Base-by-base conservation (phyloP, 2,888 invertebrate genomes). In the Caenorhabditis becei region DNA sequence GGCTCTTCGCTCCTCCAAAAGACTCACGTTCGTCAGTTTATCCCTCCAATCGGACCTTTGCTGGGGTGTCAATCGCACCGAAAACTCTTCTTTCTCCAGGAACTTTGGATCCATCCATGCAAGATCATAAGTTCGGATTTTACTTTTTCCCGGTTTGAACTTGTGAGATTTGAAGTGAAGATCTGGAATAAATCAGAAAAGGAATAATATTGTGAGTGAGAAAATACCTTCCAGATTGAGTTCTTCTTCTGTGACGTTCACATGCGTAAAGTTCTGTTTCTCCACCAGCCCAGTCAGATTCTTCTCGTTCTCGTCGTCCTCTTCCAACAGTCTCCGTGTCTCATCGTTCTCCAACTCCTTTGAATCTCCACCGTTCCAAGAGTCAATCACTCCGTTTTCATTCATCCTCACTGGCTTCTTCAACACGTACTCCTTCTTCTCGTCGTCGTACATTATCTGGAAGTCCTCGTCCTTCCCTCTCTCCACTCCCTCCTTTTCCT, bases 21-120 rank as follows among this genome's bases (percentile, higher is more conserved):
- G 58, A 20, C 51, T 71, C 51, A 71, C n/a, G 41, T 82, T 77
- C n/a, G 37, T 51, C 11, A 82, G 44, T 35, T 63, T 71, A 11
- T 77, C 62, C 44, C 82, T 56, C 82, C 77, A 83, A 20, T 63
- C 65, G 0, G 70, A 67, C 20, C 59, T 11, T 24, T 77, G 44
- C 47, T 74, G 24, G 2, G 65, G 51, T 11, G 62, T 54, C 2
- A 82, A 20, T 16, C 61, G 51, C 14, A 78, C 74, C 1, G 70
- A 62, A 47, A 79, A 79, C 18, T 79, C 75, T 44, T 82, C 82
- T 53, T 77, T 78, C 23, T 82, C 82, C n/a, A 82, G 51, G 44
- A 80, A 71, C 4, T 53, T 61, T 8, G 75, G 75, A 54, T 80
- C 80, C 70, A 80, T 77, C 56, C 56, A 58, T 49, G 70, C 77